Base-by-base conservation (phyloP, 2,113 vertebrate species). In the Pelobates fuscus region DNA sequence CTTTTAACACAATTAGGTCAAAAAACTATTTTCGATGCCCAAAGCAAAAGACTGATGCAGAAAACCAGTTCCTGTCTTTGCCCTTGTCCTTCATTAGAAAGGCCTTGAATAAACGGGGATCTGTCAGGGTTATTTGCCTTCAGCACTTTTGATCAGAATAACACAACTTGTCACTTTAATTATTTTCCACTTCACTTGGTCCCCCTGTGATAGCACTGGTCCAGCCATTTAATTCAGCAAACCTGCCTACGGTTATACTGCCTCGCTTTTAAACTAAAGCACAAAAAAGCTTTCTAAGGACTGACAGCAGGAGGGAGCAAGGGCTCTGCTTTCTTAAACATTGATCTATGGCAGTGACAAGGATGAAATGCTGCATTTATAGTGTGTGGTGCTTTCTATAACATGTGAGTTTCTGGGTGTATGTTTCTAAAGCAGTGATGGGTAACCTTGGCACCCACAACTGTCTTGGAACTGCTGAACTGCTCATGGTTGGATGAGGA, bases 81-180 rank as follows among this genome's bases (percentile, higher is more conserved):
- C 73, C 73, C 73, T 77, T 77, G 73, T 68, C 65, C 57, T 77
- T 77, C 57, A 77, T 77, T 77, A 68, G 37, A 41, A 77, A 68
- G 73, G 73, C 64, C 73, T 77, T 67, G 54, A 68, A 67, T 77
- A 77, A 77, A 68, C 65, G 37, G 55, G 73, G 73, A 77, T 55
- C 73, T 77, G 73, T 77, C 73, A 77, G 73, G 73, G 73, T 77
- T 77, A 77, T 77, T 77, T 77, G 73, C 73, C 73, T 77, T 77
- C 73, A 77, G 73, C 73, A 68, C 73, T 77, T 68, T 68, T 77
- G 73, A 77, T 77, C 73, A 77, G 73, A 77, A 77, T 77, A 77
- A 77, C 65, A 61, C 64, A 77, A 77, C 73, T 77, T 77, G 73
- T 77, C 73, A 77, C 73, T 77, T 77, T 77, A 77, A 77, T 77